Percentiles rank a stretch among this genome's conserved stretches.
phyloP scores from a whole-genome alignment of 2,113 vertebrate genomes.

The Amphiprion ocellaris region DNA sequence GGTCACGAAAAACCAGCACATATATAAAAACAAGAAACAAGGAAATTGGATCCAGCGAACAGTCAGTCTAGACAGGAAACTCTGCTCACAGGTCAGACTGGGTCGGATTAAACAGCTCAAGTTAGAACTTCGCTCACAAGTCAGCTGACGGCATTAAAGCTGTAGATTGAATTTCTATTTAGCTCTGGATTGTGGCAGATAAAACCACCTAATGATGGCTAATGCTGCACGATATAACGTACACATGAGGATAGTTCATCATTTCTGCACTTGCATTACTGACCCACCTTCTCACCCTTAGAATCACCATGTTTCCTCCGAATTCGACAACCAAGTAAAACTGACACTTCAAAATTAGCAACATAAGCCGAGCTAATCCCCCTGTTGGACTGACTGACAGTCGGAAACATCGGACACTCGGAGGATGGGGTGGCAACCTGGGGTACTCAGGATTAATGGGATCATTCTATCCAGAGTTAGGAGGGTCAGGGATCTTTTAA shows the following conservation, averaged over 20 bases:
- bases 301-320: background rate
- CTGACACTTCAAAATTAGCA: constrained; percentile 1
- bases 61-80: constrained; percentile 34
- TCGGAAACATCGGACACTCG: background rate
- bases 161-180: constrained; percentile 42
- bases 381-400: constrained; percentile 43
- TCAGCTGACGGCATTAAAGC: constrained; percentile 18
- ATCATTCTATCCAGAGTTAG: constrained; percentile 54
- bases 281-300: background rate
- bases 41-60: constrained; percentile 9
- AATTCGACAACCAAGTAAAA: constrained; percentile 27
- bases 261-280: background rate
- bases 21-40: constrained; percentile 22
- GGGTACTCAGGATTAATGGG: constrained; percentile 54
- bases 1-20: constrained; percentile 32
- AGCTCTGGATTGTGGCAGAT: constrained; percentile 5
- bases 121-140: constrained; percentile 20
- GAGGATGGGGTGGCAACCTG: constrained; percentile 33
- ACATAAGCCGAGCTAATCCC: constrained; percentile 12
- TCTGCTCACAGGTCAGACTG: constrained; percentile 13
- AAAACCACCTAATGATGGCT: constrained; percentile 16
- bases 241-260: background rate
- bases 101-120: constrained; percentile 21
- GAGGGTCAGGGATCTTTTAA: constrained; percentile 67
- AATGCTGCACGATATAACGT: constrained; percentile 7